A percentile compares a stretch with the other conserved stretches of the same genome.
Conservation (phyloP, 2,888 invertebrate genomes). For the Netelia inedita region DNA sequence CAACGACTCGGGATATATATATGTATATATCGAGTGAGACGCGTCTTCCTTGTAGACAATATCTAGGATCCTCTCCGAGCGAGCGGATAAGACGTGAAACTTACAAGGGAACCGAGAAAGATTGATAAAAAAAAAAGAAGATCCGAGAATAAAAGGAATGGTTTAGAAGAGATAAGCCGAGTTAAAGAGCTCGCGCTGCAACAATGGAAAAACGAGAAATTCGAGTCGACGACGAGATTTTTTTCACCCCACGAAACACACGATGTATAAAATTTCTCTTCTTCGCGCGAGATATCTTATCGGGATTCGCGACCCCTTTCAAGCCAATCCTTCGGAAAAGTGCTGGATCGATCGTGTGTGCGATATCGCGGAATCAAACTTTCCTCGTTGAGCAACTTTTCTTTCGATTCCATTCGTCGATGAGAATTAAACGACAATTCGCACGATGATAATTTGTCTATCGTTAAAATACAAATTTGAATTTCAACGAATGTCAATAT, state of each 20-base stretch:
- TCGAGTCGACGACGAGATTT: constrained; percentile 76
- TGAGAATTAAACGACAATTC: too few relatives aligned
- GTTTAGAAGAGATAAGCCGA: constrained; percentile 41
- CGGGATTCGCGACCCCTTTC: constrained; percentile 44
- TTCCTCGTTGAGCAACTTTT: not conserved
- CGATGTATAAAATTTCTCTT: not conserved
- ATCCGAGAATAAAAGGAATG: constrained; percentile 49
- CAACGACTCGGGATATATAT: constrained; percentile 40
- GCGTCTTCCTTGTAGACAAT: constrained; percentile 79
- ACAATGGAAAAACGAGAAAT: constrained; percentile 81
- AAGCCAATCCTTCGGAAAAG: constrained; percentile 18
- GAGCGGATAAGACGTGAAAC: constrained; percentile 59
- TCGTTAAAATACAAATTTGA: too few relatives aligned
- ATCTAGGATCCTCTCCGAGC: constrained; percentile 74
- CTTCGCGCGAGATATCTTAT: constrained; percentile 44
- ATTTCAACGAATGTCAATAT: too few relatives aligned
- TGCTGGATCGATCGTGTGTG: not conserved
- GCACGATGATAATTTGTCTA: too few relatives aligned
- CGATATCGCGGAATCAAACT: not conserved
- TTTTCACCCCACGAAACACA: constrained; percentile 59
- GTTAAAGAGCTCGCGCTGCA: constrained; percentile 48
- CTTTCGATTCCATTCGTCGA: not conserved
- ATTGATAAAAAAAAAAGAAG: constrained; percentile 65
- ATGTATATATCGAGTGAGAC: constrained; percentile 37
- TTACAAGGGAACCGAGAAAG: constrained; percentile 48